These are phyloP conservation scores for Asbolus verrucosus DNA, from an alignment of 1,140 invertebrate species.

Conservation along the genomic window DNA sequence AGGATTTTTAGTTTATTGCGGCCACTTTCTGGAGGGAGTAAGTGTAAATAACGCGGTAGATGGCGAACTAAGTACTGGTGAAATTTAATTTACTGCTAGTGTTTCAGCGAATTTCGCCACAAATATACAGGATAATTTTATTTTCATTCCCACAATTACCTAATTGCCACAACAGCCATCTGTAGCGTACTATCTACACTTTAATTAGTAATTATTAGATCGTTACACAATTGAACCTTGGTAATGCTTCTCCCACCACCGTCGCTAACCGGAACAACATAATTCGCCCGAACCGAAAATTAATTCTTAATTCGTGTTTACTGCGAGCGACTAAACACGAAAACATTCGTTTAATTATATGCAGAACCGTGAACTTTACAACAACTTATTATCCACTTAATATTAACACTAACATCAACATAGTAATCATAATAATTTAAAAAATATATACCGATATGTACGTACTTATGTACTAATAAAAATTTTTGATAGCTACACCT, in stretches of 20 bases:
- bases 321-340: too few species aligned
- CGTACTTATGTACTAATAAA: too few species aligned
- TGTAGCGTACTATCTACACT: constrained; percentile 19
- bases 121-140: constrained; percentile 22
- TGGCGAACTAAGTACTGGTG: constrained; percentile 5
- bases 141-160: constrained; percentile 36
- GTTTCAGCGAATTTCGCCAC: constrained; percentile 12
- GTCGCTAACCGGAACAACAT: too few species aligned
- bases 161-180: constrained; percentile 25
- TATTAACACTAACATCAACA: too few species aligned
- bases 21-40: background rate
- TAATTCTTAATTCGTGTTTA: too few species aligned
- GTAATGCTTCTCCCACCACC: constrained; percentile 1
- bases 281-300: too few species aligned
- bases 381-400: too few species aligned
- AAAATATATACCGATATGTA: too few species aligned
- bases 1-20: constrained; percentile 2
- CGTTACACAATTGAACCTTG: constrained; percentile 8
- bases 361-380: too few species aligned
- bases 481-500: too few species aligned
- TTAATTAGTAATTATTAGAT: constrained; percentile 25
- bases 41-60: background rate
- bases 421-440: too few species aligned
- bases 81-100: constrained; percentile 3
- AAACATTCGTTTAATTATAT: too few species aligned